Conservation (phyloP, 2,113 vertebrate species). For the Uria aalge region DNA sequence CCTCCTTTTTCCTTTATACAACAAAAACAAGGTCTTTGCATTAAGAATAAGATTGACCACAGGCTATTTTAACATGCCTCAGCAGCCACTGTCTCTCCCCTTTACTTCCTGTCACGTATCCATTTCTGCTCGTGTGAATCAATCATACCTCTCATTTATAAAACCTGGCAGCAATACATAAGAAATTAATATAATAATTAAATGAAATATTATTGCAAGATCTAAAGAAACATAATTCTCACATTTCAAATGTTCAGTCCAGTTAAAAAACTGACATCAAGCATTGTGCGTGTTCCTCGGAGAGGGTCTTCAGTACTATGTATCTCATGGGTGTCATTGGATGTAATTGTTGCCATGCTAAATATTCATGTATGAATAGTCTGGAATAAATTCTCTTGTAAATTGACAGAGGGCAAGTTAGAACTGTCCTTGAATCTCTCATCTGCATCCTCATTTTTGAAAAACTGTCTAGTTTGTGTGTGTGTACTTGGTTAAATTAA, state of each 20-base stretch:
- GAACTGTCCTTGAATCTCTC: slow-evolving; percentile 75
- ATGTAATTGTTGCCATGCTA: slow-evolving; percentile 73
- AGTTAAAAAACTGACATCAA: slow-evolving; percentile 10
- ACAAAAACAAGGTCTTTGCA: slow-evolving; percentile 66
- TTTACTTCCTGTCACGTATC: slow-evolving; percentile 57
- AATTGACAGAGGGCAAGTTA: slow-evolving; percentile 77
- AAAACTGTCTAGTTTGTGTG: slow-evolving; percentile 62
- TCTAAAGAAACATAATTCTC: background rate
- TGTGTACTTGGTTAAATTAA: slow-evolving; percentile 40
- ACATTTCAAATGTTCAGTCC: slow-evolving; percentile 39
- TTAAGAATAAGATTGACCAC: slow-evolving; percentile 65
- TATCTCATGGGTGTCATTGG: slow-evolving; percentile 70
- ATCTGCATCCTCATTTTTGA: slow-evolving; percentile 72
- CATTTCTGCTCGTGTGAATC: slow-evolving; percentile 50
- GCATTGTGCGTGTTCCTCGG: background rate
- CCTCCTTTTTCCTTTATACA: slow-evolving; percentile 27
- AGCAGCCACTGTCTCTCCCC: slow-evolving; percentile 32
- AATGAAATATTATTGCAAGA: background rate
- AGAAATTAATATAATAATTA: slow-evolving; percentile 13
- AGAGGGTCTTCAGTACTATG: slow-evolving; percentile 27
- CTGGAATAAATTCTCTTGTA: slow-evolving; percentile 71
- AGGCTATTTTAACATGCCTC: slow-evolving; percentile 63
- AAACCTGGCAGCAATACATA: background rate
- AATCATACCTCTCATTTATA: slow-evolving; percentile 36
- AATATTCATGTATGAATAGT: slow-evolving; percentile 77